phyloP scores from a whole-genome alignment of 1,140 invertebrate genomes.

The Hylyphantes graminicola region DNA sequence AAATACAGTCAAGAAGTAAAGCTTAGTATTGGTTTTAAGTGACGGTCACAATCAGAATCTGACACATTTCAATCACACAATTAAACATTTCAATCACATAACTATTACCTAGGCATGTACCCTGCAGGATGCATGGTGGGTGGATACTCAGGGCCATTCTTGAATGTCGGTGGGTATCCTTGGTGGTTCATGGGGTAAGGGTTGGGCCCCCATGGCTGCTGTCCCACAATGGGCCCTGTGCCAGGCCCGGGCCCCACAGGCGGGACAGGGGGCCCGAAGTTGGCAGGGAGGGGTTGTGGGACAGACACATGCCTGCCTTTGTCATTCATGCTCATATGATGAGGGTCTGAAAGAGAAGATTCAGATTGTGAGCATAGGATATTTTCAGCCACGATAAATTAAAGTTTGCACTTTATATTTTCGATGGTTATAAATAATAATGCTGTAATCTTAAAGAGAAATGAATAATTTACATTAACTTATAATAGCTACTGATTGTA shows the following conservation, averaged over 20 bases:
- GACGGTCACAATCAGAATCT: no score
- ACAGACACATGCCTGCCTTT: slow-evolving; percentile 61
- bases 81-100: no score
- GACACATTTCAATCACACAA: no score
- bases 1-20: no score
- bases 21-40: no score
- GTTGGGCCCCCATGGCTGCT: slow-evolving; percentile 54
- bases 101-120: slow-evolving; percentile 1
- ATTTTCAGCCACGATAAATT: no score
- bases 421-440: no score
- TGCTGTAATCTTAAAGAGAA: no score
- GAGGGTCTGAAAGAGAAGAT: slow-evolving; percentile 18
- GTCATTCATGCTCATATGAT: slow-evolving; percentile 59
- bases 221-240: slow-evolving; percentile 42
- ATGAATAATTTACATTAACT: no score
- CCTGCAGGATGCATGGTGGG: slow-evolving; percentile 46
- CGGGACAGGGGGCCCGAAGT: slow-evolving; percentile 52
- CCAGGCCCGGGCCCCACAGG: slow-evolving; percentile 57
- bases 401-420: no score
- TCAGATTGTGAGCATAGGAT: no score
- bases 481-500: no score
- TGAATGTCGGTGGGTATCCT: slow-evolving; percentile 39
- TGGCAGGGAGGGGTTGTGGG: slow-evolving; percentile 57
- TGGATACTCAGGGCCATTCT: slow-evolving; percentile 47
- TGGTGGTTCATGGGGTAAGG: slow-evolving; percentile 42